Evolutionary conservation across 2,888 invertebrate genomes (phyloP).

Genomic region (Zeuzera pyrina): DNA sequence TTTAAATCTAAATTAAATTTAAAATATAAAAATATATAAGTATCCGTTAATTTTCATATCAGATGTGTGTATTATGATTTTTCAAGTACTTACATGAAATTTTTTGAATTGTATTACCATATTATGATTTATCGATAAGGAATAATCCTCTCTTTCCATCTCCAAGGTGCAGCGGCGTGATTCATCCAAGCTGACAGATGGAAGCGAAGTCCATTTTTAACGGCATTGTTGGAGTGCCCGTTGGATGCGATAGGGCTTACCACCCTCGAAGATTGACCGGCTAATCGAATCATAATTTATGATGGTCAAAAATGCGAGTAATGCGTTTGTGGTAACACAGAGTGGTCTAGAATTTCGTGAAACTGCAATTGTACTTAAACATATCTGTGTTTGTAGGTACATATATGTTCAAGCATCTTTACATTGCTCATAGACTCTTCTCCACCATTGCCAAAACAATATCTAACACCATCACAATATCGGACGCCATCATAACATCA

Average conservation of each 20-base stretch:
- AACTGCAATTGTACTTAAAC: too few species aligned
- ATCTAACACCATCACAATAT: conserved; percentile 58
- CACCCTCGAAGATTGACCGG: conserved; percentile 33
- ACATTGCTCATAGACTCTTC: not conserved
- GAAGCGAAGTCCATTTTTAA: conserved; percentile 62
- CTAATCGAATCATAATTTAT: conserved; percentile 54
- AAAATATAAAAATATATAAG: too few species aligned
- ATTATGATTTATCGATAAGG: conserved; percentile 4
- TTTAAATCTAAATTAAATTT: too few species aligned
- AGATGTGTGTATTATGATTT: not conserved
- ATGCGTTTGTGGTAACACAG: too few species aligned
- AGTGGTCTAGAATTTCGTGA: too few species aligned
- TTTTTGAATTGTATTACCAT: conserved; percentile 6
- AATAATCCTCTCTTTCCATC: conserved; percentile 8
- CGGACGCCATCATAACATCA: too few species aligned
- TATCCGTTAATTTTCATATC: conserved; percentile 9
- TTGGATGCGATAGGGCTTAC: conserved; percentile 25
- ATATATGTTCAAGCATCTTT: too few species aligned
- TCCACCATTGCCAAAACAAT: conserved; percentile 41
- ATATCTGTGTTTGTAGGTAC: too few species aligned
- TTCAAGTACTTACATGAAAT: not conserved
- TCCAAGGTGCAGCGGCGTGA: conserved; percentile 34
- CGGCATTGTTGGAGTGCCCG: conserved; percentile 55
- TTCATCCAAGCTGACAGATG: conserved; percentile 51
- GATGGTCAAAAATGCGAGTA: conserved; percentile 23